A percentile compares a stretch with the other conserved stretches of the same genome.
Evolutionary conservation across 2,113 vertebrate species (phyloP).

Genomic region (Electrona antarctica): DNA sequence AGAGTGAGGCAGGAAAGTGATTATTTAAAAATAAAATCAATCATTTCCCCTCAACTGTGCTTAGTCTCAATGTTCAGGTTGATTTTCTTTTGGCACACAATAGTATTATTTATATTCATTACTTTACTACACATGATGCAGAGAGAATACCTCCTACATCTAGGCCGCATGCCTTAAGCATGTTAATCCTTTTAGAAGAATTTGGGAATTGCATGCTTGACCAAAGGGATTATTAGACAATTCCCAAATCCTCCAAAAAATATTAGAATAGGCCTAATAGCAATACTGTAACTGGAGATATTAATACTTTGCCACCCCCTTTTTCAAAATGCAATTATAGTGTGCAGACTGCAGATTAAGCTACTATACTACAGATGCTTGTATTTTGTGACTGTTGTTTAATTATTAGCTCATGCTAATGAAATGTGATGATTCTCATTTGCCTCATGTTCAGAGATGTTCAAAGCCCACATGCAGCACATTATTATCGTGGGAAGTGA

Average conservation of each 20-base stretch:
- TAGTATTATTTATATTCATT: constrained; percentile 16
- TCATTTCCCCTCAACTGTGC: constrained; percentile 10
- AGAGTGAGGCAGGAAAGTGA: neutral
- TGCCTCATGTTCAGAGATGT: constrained; percentile 29
- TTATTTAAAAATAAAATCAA: neutral
- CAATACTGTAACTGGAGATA: constrained; percentile 1
- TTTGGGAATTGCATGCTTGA: constrained; percentile 17
- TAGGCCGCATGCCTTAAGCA: neutral
- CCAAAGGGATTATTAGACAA: constrained; percentile 53
- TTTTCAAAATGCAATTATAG: constrained; percentile 6
- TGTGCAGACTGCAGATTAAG: constrained; percentile 18
- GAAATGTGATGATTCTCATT: constrained; percentile 5
- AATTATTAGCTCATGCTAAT: neutral
- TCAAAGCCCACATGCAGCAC: constrained; percentile 35
- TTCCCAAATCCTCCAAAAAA: constrained; percentile 1
- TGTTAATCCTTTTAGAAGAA: constrained; percentile 32
- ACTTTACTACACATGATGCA: neutral
- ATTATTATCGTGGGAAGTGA: constrained; percentile 14
- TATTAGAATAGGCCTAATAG: neutral
- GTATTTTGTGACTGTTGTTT: too few species aligned
- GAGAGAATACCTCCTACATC: neutral
- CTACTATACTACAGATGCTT: constrained; percentile 1
- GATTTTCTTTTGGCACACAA: neutral
- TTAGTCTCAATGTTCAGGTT: constrained; percentile 1
- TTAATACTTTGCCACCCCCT: neutral